These are phyloP conservation scores for Tachysurus fulvidraco DNA, from an alignment of 2,113 vertebrate genomes.

Conservation along the genomic window DNA sequence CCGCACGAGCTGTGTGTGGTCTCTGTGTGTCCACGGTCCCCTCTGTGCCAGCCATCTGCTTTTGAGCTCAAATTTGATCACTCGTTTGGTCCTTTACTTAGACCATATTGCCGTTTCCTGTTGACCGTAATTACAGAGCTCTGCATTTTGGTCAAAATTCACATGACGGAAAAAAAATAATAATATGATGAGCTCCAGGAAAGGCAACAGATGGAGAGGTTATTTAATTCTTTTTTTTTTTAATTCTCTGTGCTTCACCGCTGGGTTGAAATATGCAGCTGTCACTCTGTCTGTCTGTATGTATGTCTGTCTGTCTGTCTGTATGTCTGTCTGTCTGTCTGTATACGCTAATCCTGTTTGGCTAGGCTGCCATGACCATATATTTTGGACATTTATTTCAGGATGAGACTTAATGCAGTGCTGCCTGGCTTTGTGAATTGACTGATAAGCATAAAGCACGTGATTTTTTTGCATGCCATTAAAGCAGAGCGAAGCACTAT, in stretches of 20 bases:
- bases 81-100: constrained; percentile 39
- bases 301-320: constrained; percentile 22
- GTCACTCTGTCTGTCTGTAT: constrained; percentile 22
- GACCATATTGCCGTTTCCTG: constrained; percentile 27
- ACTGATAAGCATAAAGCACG: constrained; percentile 24
- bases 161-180: constrained; percentile 1
- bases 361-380: constrained; percentile 24
- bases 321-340: constrained; percentile 1
- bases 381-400: constrained; percentile 22
- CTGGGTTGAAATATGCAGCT: constrained; percentile 43
- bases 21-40: constrained; percentile 58
- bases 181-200: constrained; percentile 14
- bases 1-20: constrained; percentile 55
- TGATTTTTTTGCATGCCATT: background rate
- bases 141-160: constrained; percentile 29
- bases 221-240: constrained; percentile 14
- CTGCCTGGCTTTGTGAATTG: constrained; percentile 13
- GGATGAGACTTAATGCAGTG: background rate
- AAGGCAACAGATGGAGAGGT: constrained; percentile 49
- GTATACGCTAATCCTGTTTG: constrained; percentile 37
- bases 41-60: constrained; percentile 62
- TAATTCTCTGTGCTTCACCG: constrained; percentile 28
- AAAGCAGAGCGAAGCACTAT: background rate
- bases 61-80: constrained; percentile 54
- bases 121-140: constrained; percentile 47